Percentiles rank a stretch among this genome's conserved stretches.
These are phyloP conservation scores for Dryomyza anilis DNA, from an alignment of 2,888 invertebrate species.

Conservation along the genomic window DNA sequence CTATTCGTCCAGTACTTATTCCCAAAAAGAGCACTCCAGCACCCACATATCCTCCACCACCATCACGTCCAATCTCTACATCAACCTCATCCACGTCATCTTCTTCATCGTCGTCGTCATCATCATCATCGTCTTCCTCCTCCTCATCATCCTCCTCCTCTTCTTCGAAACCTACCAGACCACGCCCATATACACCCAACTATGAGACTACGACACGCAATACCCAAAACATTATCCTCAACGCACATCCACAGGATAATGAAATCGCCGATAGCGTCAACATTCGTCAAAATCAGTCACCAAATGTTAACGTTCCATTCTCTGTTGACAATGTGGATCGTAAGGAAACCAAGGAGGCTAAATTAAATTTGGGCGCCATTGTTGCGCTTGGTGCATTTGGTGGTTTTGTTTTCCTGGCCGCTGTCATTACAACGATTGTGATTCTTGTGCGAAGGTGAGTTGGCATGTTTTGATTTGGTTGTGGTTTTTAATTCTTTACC, in stretches of 20 bases:
- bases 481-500: slow-evolving; percentile 1
- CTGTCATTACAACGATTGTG: slow-evolving; percentile 86
- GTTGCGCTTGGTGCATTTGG: slow-evolving; percentile 89
- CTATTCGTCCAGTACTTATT: slow-evolving; percentile 49
- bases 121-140: no score
- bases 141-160: no score
- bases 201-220: slow-evolving; percentile 52
- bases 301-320: slow-evolving; percentile 71
- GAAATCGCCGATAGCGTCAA: slow-evolving; percentile 67
- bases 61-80: slow-evolving; percentile 47
- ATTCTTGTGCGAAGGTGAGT: slow-evolving; percentile 84
- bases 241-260: slow-evolving; percentile 80
- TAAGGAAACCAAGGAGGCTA: slow-evolving; percentile 66
- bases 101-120: slow-evolving; percentile 20
- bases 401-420: slow-evolving; percentile 87
- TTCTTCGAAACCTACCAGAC: slow-evolving; percentile 40
- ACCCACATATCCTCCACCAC: slow-evolving; percentile 61
- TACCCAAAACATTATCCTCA: slow-evolving; percentile 65
- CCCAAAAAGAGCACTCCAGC: slow-evolving; percentile 54
- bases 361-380: slow-evolving; percentile 83
- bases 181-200: slow-evolving; percentile 37
- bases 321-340: slow-evolving; percentile 66
- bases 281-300: slow-evolving; percentile 68
- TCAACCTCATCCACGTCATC: slow-evolving; percentile 29
- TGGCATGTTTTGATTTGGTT: slow-evolving; percentile 6